These are phyloP conservation scores for Callinectes sapidus DNA, from an alignment of 2,888 invertebrate species.

Conservation along the genomic window DNA sequence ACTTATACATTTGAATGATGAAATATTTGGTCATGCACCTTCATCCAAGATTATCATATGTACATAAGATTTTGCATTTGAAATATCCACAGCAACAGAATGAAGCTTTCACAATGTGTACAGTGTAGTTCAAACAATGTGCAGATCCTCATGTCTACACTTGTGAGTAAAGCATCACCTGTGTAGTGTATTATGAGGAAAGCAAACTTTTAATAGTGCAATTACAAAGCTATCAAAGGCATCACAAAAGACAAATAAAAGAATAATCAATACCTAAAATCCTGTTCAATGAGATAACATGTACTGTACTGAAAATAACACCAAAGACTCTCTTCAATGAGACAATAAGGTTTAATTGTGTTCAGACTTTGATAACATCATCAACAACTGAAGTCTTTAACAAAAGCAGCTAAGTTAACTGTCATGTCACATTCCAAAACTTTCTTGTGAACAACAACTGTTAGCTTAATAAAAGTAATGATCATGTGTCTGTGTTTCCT, in stretches of 20 bases:
- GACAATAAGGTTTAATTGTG: not conserved
- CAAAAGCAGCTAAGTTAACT: not conserved
- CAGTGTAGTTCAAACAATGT: not conserved
- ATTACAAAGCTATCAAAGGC: conserved; percentile 19
- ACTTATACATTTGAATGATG: not conserved
- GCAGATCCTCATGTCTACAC: not conserved
- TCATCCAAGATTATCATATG: not conserved
- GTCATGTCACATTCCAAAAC: not conserved
- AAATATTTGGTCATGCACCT: not conserved
- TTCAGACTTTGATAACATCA: not conserved
- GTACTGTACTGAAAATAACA: not conserved
- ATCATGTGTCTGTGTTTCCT: not conserved
- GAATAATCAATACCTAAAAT: not conserved
- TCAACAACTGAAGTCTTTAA: not conserved
- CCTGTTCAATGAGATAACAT: not conserved
- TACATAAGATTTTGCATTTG: not conserved
- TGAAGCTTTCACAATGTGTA: not conserved
- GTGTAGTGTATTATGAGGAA: not conserved
- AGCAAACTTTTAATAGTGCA: not conserved
- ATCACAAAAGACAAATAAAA: not conserved
- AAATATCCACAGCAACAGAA: not conserved
- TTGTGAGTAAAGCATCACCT: not conserved
- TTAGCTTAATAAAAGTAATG: not conserved
- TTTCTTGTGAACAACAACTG: not conserved
- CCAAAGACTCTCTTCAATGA: not conserved